Base-by-base conservation (phyloP, 23 tunicate species). In the Aplidium turbinatum region DNA sequence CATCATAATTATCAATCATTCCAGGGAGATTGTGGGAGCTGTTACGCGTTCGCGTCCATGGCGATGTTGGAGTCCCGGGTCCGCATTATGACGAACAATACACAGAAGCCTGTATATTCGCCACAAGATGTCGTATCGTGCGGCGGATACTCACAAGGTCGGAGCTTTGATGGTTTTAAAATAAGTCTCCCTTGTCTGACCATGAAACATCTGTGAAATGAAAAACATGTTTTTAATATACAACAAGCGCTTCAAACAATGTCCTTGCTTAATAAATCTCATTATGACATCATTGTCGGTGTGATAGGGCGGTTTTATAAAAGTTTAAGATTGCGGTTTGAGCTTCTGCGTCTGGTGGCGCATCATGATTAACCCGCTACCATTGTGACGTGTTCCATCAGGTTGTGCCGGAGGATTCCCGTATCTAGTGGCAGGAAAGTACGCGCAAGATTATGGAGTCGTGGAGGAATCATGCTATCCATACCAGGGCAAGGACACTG, bases 391-490 rank as follows among this genome's bases (percentile, higher is more conserved):
- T n/a, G 23, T n/a, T 7, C 11, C 30, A 42, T 77, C 33, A 91
- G 97, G 91, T 65, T 91, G 97, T 33, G 91, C 65, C 13, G 97
- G 97, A 5, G 97, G 97, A 19, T 91, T 91, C 60, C 86, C 97
- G 13, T 91, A 82, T 42, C 68, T 91, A 20, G 67, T 91, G 33
- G 97, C 97, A 21, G 97, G 97, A 25, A 91, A 91, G 46, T 81
- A 91, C 70, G 97, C 90, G n/a, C 82, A 91, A 31, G 97, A 91
- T 40, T 91, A 78, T 47, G 97, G 97, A 4, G 86, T 91, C 6
- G 78, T 91, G 23, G 83, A 75, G 1, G 97, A 91, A 46, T 42
- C 81, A 13, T 91, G 97, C 47, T 91, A 91, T 38, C 97, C 97
- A 1, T 91, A 91, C 33, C 70, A 74, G 50, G 97, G 83, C 20